These are phyloP conservation scores for Falco biarmicus DNA, from an alignment of 2,797 vertebrate species.

Conservation along the genomic window DNA sequence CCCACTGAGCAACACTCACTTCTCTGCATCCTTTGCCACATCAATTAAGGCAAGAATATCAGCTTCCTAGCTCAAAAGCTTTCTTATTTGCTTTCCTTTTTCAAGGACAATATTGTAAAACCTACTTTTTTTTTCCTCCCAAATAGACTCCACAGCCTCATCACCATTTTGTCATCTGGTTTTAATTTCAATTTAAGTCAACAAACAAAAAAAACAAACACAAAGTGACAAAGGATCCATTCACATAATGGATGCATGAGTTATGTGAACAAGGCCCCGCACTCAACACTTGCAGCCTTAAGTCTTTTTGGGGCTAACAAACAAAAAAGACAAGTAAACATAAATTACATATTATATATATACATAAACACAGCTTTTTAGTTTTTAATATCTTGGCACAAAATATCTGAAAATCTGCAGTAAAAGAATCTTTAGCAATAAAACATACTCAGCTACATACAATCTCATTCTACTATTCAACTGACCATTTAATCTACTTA, in stretches of 20 bases:
- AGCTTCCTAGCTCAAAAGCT: conserved; percentile 63
- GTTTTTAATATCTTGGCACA: conserved; percentile 38
- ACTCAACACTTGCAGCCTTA: conserved; percentile 77
- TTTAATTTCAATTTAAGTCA: conserved; percentile 65
- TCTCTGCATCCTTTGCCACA: conserved; percentile 68
- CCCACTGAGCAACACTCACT: conserved; percentile 48
- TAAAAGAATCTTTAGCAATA: background rate
- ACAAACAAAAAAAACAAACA: conserved; percentile 75
- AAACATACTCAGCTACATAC: background rate
- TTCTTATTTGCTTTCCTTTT: background rate
- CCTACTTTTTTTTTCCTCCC: conserved; percentile 6
- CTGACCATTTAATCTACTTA: background rate
- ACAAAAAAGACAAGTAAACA: conserved; percentile 50
- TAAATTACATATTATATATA: background rate
- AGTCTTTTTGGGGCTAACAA: conserved; percentile 63
- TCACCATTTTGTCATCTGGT: conserved; percentile 44
- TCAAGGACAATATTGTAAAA: conserved; percentile 19
- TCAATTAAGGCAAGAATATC: conserved; percentile 27
- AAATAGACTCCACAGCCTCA: conserved; percentile 51
- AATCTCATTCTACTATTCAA: background rate
- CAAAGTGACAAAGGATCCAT: conserved; percentile 79
- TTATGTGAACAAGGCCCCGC: conserved; percentile 64
- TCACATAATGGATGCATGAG: conserved; percentile 78
- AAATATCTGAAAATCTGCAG: conserved; percentile 16
- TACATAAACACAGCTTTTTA: background rate